phyloP scores from a whole-genome alignment of 1,140 invertebrate genomes.

The Agraylea sexmaculata region DNA sequence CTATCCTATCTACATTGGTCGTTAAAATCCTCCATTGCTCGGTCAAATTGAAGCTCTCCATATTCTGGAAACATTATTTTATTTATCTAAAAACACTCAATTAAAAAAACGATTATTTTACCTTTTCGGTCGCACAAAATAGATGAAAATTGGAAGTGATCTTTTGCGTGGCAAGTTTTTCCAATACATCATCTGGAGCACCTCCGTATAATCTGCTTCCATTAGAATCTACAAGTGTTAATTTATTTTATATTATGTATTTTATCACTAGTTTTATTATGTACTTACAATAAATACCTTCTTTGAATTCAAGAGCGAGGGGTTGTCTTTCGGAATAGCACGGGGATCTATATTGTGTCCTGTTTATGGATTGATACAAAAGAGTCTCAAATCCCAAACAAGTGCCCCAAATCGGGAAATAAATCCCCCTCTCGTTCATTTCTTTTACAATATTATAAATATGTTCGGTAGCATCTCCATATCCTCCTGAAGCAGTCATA shows the following conservation, averaged over 20 bases:
- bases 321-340: conserved; percentile 49
- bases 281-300: conserved; percentile 31
- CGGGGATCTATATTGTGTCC: conserved; percentile 41
- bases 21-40: conserved; percentile 57
- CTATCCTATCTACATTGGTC: conserved; percentile 52
- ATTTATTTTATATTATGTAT: conserved; percentile 10
- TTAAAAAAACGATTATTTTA: conserved; percentile 19
- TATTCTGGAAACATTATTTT: conserved; percentile 42
- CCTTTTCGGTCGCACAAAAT: conserved; percentile 52
- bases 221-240: conserved; percentile 42
- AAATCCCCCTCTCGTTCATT: conserved; percentile 57
- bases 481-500: conserved; percentile 55
- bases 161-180: conserved; percentile 45
- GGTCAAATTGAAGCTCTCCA: conserved; percentile 43
- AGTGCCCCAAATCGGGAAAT: conserved; percentile 79
- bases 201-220: conserved; percentile 46
- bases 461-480: conserved; percentile 56
- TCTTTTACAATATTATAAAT: conserved; percentile 53
- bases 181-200: conserved; percentile 42
- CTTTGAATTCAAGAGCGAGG: conserved; percentile 54
- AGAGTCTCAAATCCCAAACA: conserved; percentile 82
- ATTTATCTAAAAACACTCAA: neutral
- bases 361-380: conserved; percentile 51
- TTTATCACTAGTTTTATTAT: conserved; percentile 13
- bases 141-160: conserved; percentile 69